Evolutionary conservation across 2,888 invertebrate genomes (phyloP), one percentile per base, ranked within the genome.

Genomic region (Polietes domitor): DNA sequence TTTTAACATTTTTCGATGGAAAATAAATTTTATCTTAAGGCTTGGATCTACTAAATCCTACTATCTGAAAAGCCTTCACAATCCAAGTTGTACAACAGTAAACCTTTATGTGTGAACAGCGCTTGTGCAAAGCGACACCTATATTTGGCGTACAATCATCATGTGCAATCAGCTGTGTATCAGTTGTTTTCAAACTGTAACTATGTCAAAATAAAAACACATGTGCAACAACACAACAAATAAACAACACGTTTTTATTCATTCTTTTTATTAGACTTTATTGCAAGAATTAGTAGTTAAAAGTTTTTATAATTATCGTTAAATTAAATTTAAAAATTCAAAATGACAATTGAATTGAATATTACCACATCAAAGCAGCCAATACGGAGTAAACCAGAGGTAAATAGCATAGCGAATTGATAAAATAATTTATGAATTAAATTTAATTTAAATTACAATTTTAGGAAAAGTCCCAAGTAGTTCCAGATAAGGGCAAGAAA

Each of bases 331-430:
- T 28, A 9, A 15, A 55, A 65, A 41, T 47, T 2, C 5, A 85
- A 70, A 32, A 89, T 89, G 89, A 86, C 87, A 68, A 88, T 91
- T 78, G 87, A 87, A 63, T 80, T 91, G 79, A 91, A 91, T 82
- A 85, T 89, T 2, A 86, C 84, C 0, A 85, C 85, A 50, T 80
- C 74, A 1, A 83, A 78, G 0, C 86, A 86, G 28, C 80, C 80
- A 2, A 83, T 85, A 12, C 86, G 86, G 17, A 88, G 87, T 81
- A 90, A 77, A 86, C 87, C 41, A 4, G 77, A 83, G 81, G 88
- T 88, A 85, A 73, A 82, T 7, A 7, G 37, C 9, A 37, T 10
- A 12, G 4, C 10, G 37, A 7, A 2, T 37, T 37, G 10, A 2
- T 9, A 37, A n/a, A 3, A 73, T 26, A n/a, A 7, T 32, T 19